Evolutionary conservation across 1,140 invertebrate genomes (phyloP), one percentile per base, ranked within the genome.

Genomic region (Caenorhabditis briggsae): DNA sequence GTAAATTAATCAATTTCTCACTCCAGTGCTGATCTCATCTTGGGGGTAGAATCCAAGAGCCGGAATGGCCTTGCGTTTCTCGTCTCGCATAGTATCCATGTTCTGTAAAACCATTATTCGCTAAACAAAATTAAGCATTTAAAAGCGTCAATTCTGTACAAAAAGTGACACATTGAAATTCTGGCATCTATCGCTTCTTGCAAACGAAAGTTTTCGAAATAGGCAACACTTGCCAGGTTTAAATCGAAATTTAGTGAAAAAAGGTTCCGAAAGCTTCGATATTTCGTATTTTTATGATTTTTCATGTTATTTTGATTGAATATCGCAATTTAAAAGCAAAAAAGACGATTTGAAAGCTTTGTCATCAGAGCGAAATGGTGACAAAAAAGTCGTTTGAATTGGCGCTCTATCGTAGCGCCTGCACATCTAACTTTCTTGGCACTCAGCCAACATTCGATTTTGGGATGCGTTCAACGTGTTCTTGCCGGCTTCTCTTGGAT

Each of bases 31-130:
- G 82, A 90, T 89, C 41, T 83, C 56, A 50, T 90, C 83, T 9
- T 86, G 88, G 33, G 89, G 89, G 70, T 90, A 90, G 74, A 84
- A 90, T 25, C 89, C 89, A 16, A 90, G 56, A 14, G 89, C 89
- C 9, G 89, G 89, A 55, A 90, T 89, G 50, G 89, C 89, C 56
- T 90, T 86, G 14, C 89, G 90, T 70, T 86, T 86, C 23, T 89
- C 89, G 5, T 87, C 78, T 23, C 61, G 65, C 89, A 89, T 87
- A 43, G 58, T 88, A 43, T 88, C 88, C 88, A 88, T 88, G 18
- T 48, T 86, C 82, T 87, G 64, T 1, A 82, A 85, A 61, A n/a
- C 20, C 20, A 0, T 7, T 5, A 61, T 0, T 23, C 18, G 25
- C 2, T 20, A 3, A 5, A 46, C 11, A 12, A 33, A 8, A 43